phyloP scores from a whole-genome alignment of 37 sponge, comb jelly and placozoan species.

The Mnemiopsis leidyi region DNA sequence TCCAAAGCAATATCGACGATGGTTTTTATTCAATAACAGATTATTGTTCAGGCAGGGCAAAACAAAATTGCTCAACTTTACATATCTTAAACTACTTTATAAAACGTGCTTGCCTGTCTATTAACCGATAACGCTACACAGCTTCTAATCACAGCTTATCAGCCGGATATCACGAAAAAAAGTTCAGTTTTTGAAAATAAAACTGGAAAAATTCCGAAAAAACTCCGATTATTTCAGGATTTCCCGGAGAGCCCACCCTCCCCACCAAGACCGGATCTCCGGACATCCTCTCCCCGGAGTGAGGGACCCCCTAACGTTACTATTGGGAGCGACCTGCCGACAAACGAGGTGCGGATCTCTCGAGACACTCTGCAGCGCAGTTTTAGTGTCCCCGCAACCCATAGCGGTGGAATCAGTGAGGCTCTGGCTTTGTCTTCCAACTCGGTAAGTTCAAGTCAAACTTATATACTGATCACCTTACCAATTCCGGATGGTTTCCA shows the following conservation, averaged over 20 bases:
- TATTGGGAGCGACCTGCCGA: neutral
- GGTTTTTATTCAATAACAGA: neutral
- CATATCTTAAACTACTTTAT: neutral
- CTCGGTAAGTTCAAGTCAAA: neutral
- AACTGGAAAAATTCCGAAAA: too few species aligned
- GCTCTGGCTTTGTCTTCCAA: neutral
- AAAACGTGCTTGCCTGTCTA: neutral
- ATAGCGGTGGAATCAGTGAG: neutral
- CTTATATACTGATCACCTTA: too few species aligned
- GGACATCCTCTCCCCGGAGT: neutral
- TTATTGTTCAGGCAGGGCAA: neutral
- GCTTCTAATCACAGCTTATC: neutral
- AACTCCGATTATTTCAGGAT: slow-evolving; percentile 7
- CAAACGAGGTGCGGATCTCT: neutral
- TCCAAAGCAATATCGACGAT: neutral
- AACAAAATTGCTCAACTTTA: neutral
- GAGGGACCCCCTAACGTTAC: neutral
- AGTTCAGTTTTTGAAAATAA: neutral
- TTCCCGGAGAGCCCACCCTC: slow-evolving; percentile 48
- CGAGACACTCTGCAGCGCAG: slow-evolving; percentile 10
- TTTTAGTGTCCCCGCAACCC: neutral
- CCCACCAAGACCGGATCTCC: neutral
- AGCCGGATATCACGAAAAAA: neutral
- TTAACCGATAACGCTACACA: neutral
- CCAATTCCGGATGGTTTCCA: too few species aligned